phyloP scores from a whole-genome alignment of 2,113 vertebrate species.

The Rhinichthys klamathensis region DNA sequence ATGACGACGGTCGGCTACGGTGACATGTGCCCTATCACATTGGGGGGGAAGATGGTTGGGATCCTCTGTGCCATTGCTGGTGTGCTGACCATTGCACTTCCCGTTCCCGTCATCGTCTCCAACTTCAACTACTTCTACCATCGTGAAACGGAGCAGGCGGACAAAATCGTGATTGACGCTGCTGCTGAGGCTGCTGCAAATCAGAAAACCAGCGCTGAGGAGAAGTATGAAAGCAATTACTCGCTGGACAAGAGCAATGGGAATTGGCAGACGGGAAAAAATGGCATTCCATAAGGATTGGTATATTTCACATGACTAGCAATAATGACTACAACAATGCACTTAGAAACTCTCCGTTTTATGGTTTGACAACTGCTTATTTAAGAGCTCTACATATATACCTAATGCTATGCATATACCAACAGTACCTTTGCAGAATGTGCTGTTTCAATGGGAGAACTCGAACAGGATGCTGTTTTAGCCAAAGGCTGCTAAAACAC shows the following conservation, averaged over 20 bases:
- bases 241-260: conserved; percentile 88
- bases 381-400: conserved; percentile 49
- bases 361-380: conserved; percentile 29
- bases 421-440: conserved; percentile 57
- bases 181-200: conserved; percentile 77
- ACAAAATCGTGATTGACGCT: conserved; percentile 83
- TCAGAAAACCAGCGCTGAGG: conserved; percentile 72
- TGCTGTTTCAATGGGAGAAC: conserved; percentile 63
- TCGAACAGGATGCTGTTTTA: conserved; percentile 23
- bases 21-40: conserved; percentile 94
- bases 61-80: conserved; percentile 95
- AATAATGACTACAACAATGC: conserved; percentile 53
- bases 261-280: conserved; percentile 81
- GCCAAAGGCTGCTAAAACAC: conserved; percentile 46
- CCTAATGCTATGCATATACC: conserved; percentile 58
- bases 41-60: conserved; percentile 96
- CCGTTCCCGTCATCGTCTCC: conserved; percentile 97
- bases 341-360: conserved; percentile 42
- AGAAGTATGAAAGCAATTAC: conserved; percentile 80
- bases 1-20: conserved; percentile 99
- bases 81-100: conserved; percentile 94
- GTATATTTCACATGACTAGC: conserved; percentile 47
- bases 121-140: conserved; percentile 99
- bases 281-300: conserved; percentile 70
- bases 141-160: conserved; percentile 90